phyloP scores from a whole-genome alignment of 2,113 vertebrate species.

The Circaetus gallicus region DNA sequence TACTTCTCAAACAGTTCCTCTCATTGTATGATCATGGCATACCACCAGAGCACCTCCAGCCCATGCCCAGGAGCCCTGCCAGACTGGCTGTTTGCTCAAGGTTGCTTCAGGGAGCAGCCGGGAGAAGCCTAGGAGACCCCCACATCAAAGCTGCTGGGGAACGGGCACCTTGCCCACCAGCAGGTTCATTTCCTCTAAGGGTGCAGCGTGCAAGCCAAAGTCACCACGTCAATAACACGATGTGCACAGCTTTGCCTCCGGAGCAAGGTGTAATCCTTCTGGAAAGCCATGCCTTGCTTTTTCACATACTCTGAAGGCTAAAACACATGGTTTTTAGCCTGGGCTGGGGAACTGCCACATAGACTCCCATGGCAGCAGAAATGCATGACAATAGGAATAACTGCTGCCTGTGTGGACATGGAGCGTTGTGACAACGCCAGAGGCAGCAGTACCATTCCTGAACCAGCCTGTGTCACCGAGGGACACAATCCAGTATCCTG shows the following conservation, averaged over 20 bases:
- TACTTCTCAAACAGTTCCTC: background rate
- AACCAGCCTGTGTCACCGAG: background rate
- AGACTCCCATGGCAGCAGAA: background rate
- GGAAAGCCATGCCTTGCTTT: background rate
- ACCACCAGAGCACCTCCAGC: background rate
- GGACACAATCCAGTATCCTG: background rate
- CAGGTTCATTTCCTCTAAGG: background rate
- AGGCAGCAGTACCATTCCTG: background rate
- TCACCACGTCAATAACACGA: rapidly evolving
- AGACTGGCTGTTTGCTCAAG: background rate
- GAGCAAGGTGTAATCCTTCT: background rate
- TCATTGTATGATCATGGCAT: rapidly evolving
- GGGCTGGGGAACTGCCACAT: background rate
- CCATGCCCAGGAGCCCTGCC: background rate
- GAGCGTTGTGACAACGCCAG: background rate
- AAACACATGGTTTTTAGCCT: background rate
- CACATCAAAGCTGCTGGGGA: background rate
- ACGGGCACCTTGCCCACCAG: background rate
- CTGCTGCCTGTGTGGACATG: rapidly evolving
- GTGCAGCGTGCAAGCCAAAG: background rate
- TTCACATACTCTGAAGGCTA: background rate
- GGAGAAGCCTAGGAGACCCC: background rate
- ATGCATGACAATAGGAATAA: background rate
- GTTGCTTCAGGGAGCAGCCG: background rate
- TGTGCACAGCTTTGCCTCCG: background rate